These are phyloP conservation scores for Siderastrea siderea DNA, from an alignment of 92 coral and sea anemone species.

Conservation along the genomic window DNA sequence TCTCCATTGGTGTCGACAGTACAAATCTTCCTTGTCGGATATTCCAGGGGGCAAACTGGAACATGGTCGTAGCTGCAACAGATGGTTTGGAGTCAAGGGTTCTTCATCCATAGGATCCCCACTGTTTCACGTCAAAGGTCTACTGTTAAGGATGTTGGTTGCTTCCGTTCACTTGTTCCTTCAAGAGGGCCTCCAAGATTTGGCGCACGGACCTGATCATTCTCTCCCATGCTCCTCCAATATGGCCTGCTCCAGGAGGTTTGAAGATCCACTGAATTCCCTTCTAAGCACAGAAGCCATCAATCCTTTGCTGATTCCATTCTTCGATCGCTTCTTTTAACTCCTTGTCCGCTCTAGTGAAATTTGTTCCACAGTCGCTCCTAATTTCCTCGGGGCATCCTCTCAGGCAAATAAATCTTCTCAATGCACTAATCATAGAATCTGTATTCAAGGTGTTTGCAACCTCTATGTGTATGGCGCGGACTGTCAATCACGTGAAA, in stretches of 20 bases:
- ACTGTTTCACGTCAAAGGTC: conserved; percentile 69
- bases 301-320: conserved; percentile 64
- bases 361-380: conserved; percentile 75
- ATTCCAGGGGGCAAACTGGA: conserved; percentile 60
- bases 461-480: conserved; percentile 74
- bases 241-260: conserved; percentile 62
- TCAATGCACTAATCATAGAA: conserved; percentile 70
- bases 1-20: conserved; percentile 41
- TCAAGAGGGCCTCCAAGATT: conserved; percentile 46
- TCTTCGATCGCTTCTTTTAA: conserved; percentile 42
- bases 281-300: conserved; percentile 17
- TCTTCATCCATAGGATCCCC: conserved; percentile 51
- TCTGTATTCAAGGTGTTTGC: conserved; percentile 57
- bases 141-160: conserved; percentile 57
- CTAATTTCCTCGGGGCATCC: conserved; percentile 68
- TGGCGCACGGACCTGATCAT: conserved; percentile 60
- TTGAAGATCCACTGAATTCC: conserved; percentile 46
- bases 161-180: conserved; percentile 70
- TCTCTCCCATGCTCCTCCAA: conserved; percentile 57
- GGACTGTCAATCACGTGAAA: conserved; percentile 60
- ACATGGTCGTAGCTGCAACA: conserved; percentile 68
- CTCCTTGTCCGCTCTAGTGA: conserved; percentile 71
- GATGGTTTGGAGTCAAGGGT: conserved; percentile 67
- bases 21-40: conserved; percentile 56
- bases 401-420: conserved; percentile 69